Evolutionary conservation across 2,888 invertebrate genomes (phyloP), one percentile per base, ranked within the genome.

Genomic region (Micropterix aruncella): DNA sequence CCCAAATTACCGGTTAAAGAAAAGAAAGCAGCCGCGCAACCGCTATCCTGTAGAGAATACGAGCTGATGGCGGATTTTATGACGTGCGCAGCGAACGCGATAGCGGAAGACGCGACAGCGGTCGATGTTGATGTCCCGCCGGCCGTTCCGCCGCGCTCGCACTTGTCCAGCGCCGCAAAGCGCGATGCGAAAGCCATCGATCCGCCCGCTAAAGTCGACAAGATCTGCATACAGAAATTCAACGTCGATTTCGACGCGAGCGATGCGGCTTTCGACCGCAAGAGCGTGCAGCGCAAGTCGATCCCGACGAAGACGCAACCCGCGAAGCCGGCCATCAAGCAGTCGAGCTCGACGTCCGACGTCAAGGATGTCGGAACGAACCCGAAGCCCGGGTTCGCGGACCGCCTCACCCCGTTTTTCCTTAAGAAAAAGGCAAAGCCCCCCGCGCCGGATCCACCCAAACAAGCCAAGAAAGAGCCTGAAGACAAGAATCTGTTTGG

Each of bases 391-490:
- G 66, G 65, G 42, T 51, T 70, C 46, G 51, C 66, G n/a, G 70
- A 70, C 50, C 56, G 70, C 15, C 54, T 70, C 41, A 66, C 70
- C 48, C 69, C 70, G n/a, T 69, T 65, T 50, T 70, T 71, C 50
- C 55, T 69, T 4, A 71, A 70, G 52, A 65, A 64, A 54, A 69
- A 68, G 50, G 53, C 65, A 41, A 68, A 69, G 49, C 59, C 59
- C 18, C 47, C 60, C 12, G 36, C 56, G 45, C 63, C 62, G 41
- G 53, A 52, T 47, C 48, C 54, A 36, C 51, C 54, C 7, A 53
- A 61, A 45, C 49, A 56, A 37, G 47, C 56, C 19, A 59, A 61
- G 39, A 63, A 62, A 55, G 64, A 67, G 52, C n/a, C n/a, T n/a
- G n/a, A n/a, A n/a, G n/a, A n/a, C n/a, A 68, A 66, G 45, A 67